phyloP scores from a whole-genome alignment of 1,140 invertebrate species.

The Epicauta chinensis region DNA sequence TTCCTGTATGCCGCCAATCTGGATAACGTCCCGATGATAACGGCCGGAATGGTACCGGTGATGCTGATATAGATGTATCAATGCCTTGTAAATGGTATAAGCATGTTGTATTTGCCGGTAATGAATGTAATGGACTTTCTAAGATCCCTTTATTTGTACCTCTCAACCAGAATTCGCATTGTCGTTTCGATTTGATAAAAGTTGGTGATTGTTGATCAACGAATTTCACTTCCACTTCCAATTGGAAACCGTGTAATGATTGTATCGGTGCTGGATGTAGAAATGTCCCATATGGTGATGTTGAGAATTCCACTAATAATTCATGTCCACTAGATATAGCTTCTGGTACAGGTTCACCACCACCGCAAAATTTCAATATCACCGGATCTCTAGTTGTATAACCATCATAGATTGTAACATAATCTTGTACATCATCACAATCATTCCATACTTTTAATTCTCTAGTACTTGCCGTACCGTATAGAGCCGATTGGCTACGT shows the following conservation, averaged over 20 bases:
- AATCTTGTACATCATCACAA: slow-evolving; percentile 81
- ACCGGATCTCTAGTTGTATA: slow-evolving; percentile 83
- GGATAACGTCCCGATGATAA: slow-evolving; percentile 53
- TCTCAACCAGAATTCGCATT: slow-evolving; percentile 80
- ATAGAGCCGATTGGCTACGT: slow-evolving; percentile 58
- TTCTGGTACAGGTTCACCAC: slow-evolving; percentile 73
- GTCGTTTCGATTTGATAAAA: slow-evolving; percentile 71
- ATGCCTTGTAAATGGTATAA: slow-evolving; percentile 73
- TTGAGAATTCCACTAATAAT: slow-evolving; percentile 81
- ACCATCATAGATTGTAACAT: slow-evolving; percentile 82
- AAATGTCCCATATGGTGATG: slow-evolving; percentile 84
- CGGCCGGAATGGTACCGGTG: slow-evolving; percentile 53
- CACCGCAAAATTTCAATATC: slow-evolving; percentile 83
- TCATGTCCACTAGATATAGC: slow-evolving; percentile 79
- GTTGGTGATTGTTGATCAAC: slow-evolving; percentile 72
- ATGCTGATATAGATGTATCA: slow-evolving; percentile 49
- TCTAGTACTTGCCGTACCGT: slow-evolving; percentile 42
- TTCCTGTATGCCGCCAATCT: slow-evolving; percentile 52
- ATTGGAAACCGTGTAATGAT: slow-evolving; percentile 77
- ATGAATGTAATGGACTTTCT: slow-evolving; percentile 72
- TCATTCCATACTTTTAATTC: slow-evolving; percentile 62
- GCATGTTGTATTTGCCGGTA: slow-evolving; percentile 80
- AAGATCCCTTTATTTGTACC: slow-evolving; percentile 70
- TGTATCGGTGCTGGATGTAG: slow-evolving; percentile 68
- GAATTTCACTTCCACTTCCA: slow-evolving; percentile 80